Evolutionary conservation across 2,113 vertebrate genomes (phyloP).

Genomic region (Protobothrops mucrosquamatus): DNA sequence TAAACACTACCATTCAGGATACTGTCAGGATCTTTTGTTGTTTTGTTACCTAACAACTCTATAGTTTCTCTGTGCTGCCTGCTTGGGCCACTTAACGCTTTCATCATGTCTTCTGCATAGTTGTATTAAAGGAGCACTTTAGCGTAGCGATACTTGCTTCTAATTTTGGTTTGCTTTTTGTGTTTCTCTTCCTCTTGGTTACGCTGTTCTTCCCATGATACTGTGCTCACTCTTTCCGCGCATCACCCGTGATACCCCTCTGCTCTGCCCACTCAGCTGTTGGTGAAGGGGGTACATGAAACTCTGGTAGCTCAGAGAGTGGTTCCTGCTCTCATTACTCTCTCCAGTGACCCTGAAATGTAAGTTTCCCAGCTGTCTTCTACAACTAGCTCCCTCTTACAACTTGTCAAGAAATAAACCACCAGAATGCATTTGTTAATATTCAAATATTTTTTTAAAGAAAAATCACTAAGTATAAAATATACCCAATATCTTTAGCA

Average conservation of each 20-base stretch:
- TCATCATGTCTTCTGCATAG: constrained; percentile 62
- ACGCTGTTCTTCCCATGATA: constrained; percentile 75
- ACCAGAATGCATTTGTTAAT: constrained; percentile 54
- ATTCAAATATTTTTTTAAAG: neutral
- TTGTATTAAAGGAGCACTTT: constrained; percentile 58
- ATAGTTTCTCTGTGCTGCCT: constrained; percentile 28
- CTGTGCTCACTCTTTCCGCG: constrained; percentile 85
- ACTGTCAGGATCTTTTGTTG: neutral
- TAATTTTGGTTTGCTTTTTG: constrained; percentile 83
- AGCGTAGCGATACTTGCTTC: constrained; percentile 76
- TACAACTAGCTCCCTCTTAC: constrained; percentile 70
- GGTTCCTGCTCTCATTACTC: constrained; percentile 99
- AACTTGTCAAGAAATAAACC: constrained; percentile 70
- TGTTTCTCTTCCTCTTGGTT: constrained; percentile 74
- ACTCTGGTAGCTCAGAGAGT: constrained; percentile 99
- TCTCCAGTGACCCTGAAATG: constrained; percentile 99
- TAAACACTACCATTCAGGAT: constrained; percentile 5
- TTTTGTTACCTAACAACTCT: neutral
- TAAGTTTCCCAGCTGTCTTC: constrained; percentile 87
- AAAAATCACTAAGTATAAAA: neutral
- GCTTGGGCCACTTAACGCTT: constrained; percentile 57
- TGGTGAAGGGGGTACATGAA: constrained; percentile 99
- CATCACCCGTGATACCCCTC: constrained; percentile 80
- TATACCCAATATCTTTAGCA: neutral
- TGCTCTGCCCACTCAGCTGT: constrained; percentile 91